A percentile compares a stretch with the other conserved stretches of the same genome.
These are phyloP conservation scores for Podiceps cristatus DNA, from an alignment of 2,113 vertebrate genomes.

Conservation along the genomic window DNA sequence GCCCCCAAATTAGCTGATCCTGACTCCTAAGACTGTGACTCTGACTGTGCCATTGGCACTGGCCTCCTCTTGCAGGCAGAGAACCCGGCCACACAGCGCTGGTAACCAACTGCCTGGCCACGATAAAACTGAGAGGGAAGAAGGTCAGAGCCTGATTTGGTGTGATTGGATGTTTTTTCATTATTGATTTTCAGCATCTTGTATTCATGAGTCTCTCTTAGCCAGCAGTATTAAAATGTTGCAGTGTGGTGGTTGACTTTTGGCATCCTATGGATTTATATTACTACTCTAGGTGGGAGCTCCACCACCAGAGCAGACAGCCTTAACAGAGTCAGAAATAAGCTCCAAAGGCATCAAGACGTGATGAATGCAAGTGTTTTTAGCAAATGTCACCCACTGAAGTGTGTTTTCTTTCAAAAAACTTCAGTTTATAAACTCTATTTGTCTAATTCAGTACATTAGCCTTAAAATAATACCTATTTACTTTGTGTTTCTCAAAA, in stretches of 20 bases:
- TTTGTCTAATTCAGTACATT: constrained; percentile 17
- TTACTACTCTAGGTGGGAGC: neutral
- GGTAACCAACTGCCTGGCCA: neutral
- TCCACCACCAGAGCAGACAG: neutral
- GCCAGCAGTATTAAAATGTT: neutral
- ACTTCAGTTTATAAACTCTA: constrained; percentile 13
- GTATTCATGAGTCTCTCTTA: neutral
- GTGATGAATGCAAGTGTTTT: neutral
- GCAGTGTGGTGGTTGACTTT: neutral
- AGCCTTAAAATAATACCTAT: constrained; percentile 37
- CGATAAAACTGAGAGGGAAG: neutral
- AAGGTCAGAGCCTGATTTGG: constrained; percentile 1
- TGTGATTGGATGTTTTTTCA: neutral
- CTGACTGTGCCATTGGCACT: neutral
- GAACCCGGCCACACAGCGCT: neutral
- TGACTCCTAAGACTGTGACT: neutral
- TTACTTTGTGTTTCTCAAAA: constrained; percentile 40
- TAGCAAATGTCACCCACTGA: neutral
- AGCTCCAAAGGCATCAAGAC: neutral
- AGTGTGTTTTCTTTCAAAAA: constrained; percentile 47
- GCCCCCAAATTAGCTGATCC: neutral
- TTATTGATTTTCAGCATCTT: neutral
- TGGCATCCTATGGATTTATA: constrained; percentile 8
- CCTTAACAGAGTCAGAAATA: constrained; percentile 15
- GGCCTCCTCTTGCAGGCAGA: neutral